phyloP scores from a whole-genome alignment of 2,113 vertebrate genomes.

The Chlamydotis undulata region DNA sequence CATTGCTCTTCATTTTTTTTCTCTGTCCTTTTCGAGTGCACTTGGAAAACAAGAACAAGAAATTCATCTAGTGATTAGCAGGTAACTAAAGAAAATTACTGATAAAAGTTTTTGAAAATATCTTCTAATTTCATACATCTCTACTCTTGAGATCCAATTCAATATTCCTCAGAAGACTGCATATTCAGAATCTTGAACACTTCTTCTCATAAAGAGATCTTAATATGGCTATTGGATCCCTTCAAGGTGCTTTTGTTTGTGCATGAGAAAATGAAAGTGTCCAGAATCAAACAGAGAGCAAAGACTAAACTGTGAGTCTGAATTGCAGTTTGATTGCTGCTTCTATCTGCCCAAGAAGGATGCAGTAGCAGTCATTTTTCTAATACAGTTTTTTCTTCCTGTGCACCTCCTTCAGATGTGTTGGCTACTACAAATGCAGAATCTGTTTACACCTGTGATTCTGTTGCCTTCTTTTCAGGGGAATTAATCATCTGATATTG shows the following conservation, averaged over 20 bases:
- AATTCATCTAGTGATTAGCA: background rate
- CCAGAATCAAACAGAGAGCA: background rate
- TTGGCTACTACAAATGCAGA: background rate
- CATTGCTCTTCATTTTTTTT: background rate
- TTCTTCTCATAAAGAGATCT: background rate
- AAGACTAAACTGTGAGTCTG: background rate
- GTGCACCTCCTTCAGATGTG: background rate
- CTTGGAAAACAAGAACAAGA: background rate
- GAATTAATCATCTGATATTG: background rate
- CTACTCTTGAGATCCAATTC: background rate
- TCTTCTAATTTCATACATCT: background rate
- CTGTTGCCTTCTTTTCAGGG: background rate
- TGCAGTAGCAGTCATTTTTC: background rate
- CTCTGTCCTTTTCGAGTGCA: background rate
- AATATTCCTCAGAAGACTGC: background rate
- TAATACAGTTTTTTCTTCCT: background rate
- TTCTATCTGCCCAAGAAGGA: background rate
- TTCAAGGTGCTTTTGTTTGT: background rate
- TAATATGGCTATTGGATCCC: background rate
- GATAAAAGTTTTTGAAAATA: background rate
- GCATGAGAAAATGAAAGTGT: background rate
- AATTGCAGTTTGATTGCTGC: background rate
- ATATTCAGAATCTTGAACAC: background rate
- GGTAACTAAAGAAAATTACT: background rate
- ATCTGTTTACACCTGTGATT: background rate